Conservation (phyloP, 2,113 vertebrate species). For the Nyctibius bracteatus region DNA sequence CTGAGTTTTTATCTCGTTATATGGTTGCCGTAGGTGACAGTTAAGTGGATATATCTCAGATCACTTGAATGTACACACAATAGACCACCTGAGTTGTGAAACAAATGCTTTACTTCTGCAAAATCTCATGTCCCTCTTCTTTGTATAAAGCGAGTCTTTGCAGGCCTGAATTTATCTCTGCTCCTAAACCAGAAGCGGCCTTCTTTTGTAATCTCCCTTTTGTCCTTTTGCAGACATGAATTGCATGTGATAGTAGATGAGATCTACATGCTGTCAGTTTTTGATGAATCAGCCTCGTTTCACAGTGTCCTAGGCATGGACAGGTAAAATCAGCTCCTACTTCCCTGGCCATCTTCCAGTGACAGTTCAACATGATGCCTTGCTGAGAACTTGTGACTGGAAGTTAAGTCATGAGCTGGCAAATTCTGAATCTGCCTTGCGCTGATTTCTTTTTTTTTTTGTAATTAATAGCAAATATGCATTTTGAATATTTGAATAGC, state of each 20-base stretch:
- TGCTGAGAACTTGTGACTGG: conserved; percentile 47
- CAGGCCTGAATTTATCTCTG: background rate
- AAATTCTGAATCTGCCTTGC: background rate
- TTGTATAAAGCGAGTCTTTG: background rate
- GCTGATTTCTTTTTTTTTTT: background rate
- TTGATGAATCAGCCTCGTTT: conserved; percentile 82
- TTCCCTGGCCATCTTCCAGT: conserved; percentile 14
- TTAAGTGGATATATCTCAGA: background rate
- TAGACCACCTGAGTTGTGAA: background rate
- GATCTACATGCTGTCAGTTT: conserved; percentile 95
- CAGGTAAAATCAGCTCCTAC: conserved; percentile 74
- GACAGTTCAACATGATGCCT: conserved; percentile 1
- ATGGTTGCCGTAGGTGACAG: background rate
- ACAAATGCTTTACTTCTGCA: background rate
- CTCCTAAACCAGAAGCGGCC: background rate
- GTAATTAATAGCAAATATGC: too few species aligned
- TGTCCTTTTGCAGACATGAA: conserved; percentile 73
- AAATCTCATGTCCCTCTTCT: background rate
- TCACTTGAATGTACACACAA: background rate
- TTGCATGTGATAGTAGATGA: conserved; percentile 93
- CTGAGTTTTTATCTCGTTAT: background rate
- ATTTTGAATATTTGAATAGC: background rate
- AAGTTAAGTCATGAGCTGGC: conserved; percentile 28
- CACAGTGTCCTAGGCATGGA: conserved; percentile 87
- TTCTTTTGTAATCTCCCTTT: background rate